phyloP scores from a whole-genome alignment of 53 echinoderm and acorn worm genomes.

The Patiria pectinifera region DNA sequence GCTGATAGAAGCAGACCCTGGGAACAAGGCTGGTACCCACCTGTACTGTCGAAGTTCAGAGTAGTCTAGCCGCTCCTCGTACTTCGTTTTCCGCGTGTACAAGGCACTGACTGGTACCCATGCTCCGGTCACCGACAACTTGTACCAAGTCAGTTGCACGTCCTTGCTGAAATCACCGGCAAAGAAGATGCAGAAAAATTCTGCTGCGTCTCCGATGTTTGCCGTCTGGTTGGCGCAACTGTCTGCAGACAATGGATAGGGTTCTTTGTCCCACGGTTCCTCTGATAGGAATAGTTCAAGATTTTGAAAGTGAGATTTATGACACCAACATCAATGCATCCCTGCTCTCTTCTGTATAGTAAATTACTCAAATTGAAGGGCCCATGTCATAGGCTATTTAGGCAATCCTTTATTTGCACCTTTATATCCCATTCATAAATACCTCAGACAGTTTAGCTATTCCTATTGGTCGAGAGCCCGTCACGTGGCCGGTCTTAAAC shows the following conservation, averaged over 20 bases:
- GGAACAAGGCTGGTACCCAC: neutral
- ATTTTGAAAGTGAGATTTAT: neutral
- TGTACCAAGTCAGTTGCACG: slow-evolving; percentile 20
- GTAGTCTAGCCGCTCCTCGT: slow-evolving; percentile 22
- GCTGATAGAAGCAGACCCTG: neutral
- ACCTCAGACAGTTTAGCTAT: too few relatives aligned
- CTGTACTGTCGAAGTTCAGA: neutral
- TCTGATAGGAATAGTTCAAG: neutral
- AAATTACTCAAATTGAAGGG: too few relatives aligned
- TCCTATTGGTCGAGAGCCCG: too few relatives aligned
- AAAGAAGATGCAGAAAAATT: slow-evolving; percentile 47
- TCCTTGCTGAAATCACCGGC: slow-evolving; percentile 13
- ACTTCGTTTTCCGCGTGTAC: neutral
- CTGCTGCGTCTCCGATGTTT: neutral
- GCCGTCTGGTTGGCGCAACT: slow-evolving; percentile 41
- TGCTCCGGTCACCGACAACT: neutral
- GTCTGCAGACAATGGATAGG: neutral
- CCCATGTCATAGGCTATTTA: too few relatives aligned
- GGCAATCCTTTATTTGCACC: too few relatives aligned
- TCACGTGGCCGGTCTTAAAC: too few relatives aligned
- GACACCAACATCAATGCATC: neutral
- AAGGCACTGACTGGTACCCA: slow-evolving; percentile 22
- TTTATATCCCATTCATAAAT: too few relatives aligned
- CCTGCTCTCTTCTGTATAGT: too few relatives aligned
- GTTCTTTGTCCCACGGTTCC: neutral